Evolutionary conservation across 2,888 invertebrate genomes (phyloP), one percentile per base, ranked within the genome.

Genomic region (Peribatodes rhomboidaria): DNA sequence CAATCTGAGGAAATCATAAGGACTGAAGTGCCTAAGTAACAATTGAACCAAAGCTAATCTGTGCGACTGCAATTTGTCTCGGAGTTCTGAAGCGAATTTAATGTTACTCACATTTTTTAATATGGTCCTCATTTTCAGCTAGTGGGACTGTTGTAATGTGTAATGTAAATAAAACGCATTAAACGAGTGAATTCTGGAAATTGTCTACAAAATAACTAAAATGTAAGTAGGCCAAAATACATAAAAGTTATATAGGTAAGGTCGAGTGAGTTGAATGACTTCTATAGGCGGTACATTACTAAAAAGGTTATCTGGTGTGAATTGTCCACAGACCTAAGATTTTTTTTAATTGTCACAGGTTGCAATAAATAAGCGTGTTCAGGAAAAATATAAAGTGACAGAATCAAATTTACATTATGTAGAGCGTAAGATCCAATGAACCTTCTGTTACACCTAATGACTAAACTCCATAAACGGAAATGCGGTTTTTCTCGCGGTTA

Each of bases 1-100:
- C 64, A 75, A 74, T 70, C 69, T 69, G 63, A 74, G 68, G 72
- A 79, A 83, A 83, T 81, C 80, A 73, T 75, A 74, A 71, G 74
- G 63, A 75, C 71, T 65, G 42, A 54, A 44, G 53, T 46, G 42
- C 46, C 46, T 56, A 44, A 53, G 61, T 54, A 50, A 14, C 46
- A 72, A 73, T 65, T 68, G 69, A 65, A 72, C 73, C 81, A 75
- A 77, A 79, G 69, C 79, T 68, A 81, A 82, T 78, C 68, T 58
- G 73, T 53, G 65, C 71, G 77, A n/a, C n/a, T n/a, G n/a, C n/a
- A n/a, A 84, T 85, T 86, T 78, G 80, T 76, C 70, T 75, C 77
- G 70, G 54, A 14, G 50, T 52, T 65, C 70, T 74, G 78, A 77
- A 72, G 72, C 78, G 74, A 85, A 85, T 86, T 77, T 72, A 79